phyloP scores from a whole-genome alignment of 2,888 invertebrate genomes.

The Dicyrtoma fusca region DNA sequence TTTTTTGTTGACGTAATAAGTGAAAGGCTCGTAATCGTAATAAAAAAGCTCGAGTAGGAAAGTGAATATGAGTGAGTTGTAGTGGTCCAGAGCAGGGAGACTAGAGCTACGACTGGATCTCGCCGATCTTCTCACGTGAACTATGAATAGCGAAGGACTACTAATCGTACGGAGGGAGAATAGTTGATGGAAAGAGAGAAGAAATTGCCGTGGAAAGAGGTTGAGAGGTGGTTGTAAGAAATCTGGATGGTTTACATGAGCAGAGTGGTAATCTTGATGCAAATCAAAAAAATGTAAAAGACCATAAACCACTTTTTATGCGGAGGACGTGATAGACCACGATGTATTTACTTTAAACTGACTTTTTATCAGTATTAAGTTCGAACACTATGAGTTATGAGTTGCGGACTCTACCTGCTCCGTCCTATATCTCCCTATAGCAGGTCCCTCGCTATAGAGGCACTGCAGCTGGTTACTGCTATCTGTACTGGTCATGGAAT shows the following conservation, averaged over 20 bases:
- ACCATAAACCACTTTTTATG: conserved; percentile 43
- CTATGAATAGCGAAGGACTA: neutral
- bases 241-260: neutral
- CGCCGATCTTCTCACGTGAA: neutral
- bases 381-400: conserved; percentile 39
- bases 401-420: conserved; percentile 23
- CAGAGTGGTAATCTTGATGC: conserved; percentile 35
- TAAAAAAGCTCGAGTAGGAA: neutral
- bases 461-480: too few relatives aligned
- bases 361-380: conserved; percentile 40
- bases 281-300: conserved; percentile 30
- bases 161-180: conserved; percentile 7
- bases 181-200: neutral
- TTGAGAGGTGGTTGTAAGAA: neutral
- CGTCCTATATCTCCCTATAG: too few relatives aligned
- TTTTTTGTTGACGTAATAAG: too few relatives aligned
- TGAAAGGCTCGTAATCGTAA: neutral
- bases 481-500: conserved; percentile 29
- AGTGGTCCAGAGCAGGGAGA: neutral
- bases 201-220: too few relatives aligned
- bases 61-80: neutral
- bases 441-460: too few relatives aligned
- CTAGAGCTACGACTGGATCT: neutral
- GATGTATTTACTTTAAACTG: conserved; percentile 45
- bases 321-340: conserved; percentile 17